phyloP scores from a whole-genome alignment of 2,113 vertebrate genomes.

The Nothocercus julius region DNA sequence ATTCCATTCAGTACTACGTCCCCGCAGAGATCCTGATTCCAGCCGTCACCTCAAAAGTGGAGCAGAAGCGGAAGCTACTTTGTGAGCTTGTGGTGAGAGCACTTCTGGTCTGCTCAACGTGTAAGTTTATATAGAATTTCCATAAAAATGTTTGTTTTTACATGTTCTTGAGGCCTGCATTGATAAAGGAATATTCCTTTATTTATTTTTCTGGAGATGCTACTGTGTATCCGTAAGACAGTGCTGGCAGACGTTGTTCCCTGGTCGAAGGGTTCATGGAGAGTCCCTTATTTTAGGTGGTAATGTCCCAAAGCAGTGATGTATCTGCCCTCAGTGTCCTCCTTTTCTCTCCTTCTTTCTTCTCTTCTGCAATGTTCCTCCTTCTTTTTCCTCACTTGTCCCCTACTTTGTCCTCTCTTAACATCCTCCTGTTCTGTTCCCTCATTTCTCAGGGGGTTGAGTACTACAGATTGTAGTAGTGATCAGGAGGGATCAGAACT shows the following conservation, averaged over 20 bases:
- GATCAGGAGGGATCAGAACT: background rate
- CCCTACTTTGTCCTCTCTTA: background rate
- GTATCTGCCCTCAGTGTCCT: background rate
- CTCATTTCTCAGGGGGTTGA: background rate
- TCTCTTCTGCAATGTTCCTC: background rate
- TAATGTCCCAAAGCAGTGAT: background rate
- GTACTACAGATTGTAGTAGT: background rate
- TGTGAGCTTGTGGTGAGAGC: slow-evolving; percentile 77
- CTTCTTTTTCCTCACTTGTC: background rate
- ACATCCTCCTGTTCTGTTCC: background rate
- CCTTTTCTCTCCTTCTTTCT: too few relatives aligned
- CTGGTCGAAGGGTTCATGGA: background rate
- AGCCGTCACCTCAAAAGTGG: slow-evolving; percentile 72
- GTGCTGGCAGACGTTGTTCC: background rate
- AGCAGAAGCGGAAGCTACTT: slow-evolving; percentile 77
- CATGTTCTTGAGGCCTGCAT: background rate
- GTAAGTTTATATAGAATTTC: slow-evolving; percentile 77
- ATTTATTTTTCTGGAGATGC: background rate
- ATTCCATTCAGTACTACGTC: slow-evolving; percentile 90
- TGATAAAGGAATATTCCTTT: background rate
- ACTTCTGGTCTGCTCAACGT: slow-evolving; percentile 83
- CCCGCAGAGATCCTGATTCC: slow-evolving; percentile 88
- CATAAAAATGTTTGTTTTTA: background rate
- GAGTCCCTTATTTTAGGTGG: background rate
- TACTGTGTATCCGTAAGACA: background rate